Conservation (phyloP, 2,888 invertebrate species). For the Diabrotica balteata region DNA sequence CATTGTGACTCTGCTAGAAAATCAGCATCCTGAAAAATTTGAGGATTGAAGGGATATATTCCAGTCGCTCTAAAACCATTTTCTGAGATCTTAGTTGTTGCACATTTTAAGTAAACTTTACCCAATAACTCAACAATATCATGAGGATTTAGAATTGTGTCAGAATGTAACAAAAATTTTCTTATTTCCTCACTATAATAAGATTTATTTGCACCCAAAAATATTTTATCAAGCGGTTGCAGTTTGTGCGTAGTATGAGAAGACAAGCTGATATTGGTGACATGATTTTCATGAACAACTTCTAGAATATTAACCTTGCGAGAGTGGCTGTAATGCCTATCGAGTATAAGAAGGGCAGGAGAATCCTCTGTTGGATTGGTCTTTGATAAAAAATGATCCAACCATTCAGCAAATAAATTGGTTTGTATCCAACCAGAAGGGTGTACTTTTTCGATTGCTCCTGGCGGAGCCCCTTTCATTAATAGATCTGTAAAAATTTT, state of each 20-base stretch:
- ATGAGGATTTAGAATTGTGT: not conserved
- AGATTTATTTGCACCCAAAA: not conserved
- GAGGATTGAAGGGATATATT: no score
- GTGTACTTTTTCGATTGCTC: no score
- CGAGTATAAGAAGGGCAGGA: no score
- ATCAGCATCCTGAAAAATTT: no score
- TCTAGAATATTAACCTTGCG: constrained; percentile 7
- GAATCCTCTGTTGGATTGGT: no score
- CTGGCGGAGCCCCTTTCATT: no score
- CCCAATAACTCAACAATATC: not conserved
- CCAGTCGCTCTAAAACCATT: no score
- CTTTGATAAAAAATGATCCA: no score
- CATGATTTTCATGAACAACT: constrained; percentile 2
- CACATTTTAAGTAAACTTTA: not conserved
- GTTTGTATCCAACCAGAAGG: no score
- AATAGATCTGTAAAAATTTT: no score
- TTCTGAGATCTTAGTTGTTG: not conserved
- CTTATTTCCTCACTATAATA: not conserved
- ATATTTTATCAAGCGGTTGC: not conserved
- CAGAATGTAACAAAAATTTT: not conserved
- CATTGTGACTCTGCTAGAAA: no score
- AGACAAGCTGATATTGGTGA: constrained; percentile 6
- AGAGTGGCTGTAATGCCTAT: constrained; percentile 6
- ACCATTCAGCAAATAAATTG: no score
- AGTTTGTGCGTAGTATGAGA: constrained; percentile 14